These are phyloP conservation scores for Temnothorax longispinosus DNA, from an alignment of 1,140 invertebrate species.

Conservation along the genomic window DNA sequence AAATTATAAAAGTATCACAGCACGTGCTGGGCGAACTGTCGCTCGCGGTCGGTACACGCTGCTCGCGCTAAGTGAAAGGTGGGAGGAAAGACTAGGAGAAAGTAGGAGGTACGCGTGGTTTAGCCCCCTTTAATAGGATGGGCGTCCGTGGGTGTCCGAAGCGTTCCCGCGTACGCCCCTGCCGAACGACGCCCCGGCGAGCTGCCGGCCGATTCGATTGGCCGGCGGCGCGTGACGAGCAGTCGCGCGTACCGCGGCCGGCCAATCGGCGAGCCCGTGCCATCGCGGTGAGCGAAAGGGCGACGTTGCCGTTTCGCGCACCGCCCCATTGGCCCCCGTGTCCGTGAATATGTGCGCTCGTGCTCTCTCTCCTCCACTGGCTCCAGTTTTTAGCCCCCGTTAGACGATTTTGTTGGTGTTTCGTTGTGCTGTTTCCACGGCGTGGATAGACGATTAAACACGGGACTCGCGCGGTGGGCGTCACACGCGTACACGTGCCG, in stretches of 20 bases:
- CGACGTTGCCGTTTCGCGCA: slow-evolving; percentile 72
- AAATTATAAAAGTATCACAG: neutral
- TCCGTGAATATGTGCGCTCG: neutral
- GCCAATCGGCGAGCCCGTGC: slow-evolving; percentile 60
- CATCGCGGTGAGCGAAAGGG: slow-evolving; percentile 23
- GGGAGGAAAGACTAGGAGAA: slow-evolving; percentile 72
- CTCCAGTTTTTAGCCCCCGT: slow-evolving; percentile 34
- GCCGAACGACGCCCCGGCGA: slow-evolving; percentile 63
- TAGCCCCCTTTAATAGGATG: slow-evolving; percentile 75
- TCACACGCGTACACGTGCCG: slow-evolving; percentile 56
- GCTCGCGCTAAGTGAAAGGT: neutral
- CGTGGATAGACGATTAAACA: slow-evolving; percentile 42
- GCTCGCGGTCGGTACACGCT: neutral
- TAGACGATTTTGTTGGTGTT: slow-evolving; percentile 66
- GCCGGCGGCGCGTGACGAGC: neutral
- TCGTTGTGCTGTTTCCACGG: slow-evolving; percentile 51
- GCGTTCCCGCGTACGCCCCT: slow-evolving; percentile 77
- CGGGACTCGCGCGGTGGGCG: neutral
- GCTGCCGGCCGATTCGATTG: slow-evolving; percentile 2
- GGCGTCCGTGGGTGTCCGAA: slow-evolving; percentile 72
- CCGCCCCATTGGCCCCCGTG: slow-evolving; percentile 68
- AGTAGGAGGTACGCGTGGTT: slow-evolving; percentile 76
- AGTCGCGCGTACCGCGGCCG: slow-evolving; percentile 12
- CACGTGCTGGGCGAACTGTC: too few relatives aligned
- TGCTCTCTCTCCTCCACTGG: neutral